Evolutionary conservation across 2,888 invertebrate species (phyloP).

Genomic region (Idaea dimidiata): DNA sequence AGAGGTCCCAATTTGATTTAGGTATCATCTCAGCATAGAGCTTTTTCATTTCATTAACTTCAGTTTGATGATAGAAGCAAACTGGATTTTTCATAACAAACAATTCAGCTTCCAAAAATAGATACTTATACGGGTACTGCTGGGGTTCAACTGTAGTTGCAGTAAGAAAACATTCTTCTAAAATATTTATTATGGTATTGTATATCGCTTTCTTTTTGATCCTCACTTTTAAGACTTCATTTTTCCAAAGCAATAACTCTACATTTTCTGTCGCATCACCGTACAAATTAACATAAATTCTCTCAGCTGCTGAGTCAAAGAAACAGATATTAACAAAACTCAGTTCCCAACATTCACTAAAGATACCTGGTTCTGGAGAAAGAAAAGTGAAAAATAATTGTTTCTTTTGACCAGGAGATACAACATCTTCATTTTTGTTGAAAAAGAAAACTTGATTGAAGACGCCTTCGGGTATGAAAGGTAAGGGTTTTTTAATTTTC

Average conservation of each 20-base stretch:
- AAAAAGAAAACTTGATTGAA: slow-evolving; percentile 76
- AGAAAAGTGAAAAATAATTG: slow-evolving; percentile 72
- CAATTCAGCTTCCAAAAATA: slow-evolving; percentile 62
- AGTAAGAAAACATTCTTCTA: slow-evolving; percentile 44
- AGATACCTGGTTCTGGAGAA: slow-evolving; percentile 56
- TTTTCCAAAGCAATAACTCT: slow-evolving; percentile 35
- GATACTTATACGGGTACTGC: slow-evolving; percentile 59
- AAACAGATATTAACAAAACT: slow-evolving; percentile 64
- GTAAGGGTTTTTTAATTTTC: slow-evolving; percentile 50
- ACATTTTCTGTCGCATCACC: slow-evolving; percentile 59
- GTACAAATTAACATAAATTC: slow-evolving; percentile 52
- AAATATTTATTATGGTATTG: slow-evolving; percentile 40
- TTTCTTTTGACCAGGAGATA: slow-evolving; percentile 73
- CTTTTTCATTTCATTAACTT: slow-evolving; percentile 56
- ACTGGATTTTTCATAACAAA: slow-evolving; percentile 70
- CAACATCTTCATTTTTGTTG: slow-evolving; percentile 76
- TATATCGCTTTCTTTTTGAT: slow-evolving; percentile 45
- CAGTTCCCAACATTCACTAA: slow-evolving; percentile 73
- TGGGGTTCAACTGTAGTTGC: slow-evolving; percentile 46
- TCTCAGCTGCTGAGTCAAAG: slow-evolving; percentile 49
- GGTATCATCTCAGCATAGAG: slow-evolving; percentile 52
- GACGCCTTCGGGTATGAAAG: slow-evolving; percentile 51
- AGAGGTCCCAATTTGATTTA: slow-evolving; percentile 55
- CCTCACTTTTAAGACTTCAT: slow-evolving; percentile 42
- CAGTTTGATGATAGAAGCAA: slow-evolving; percentile 70